Evolutionary conservation across 2,113 vertebrate genomes (phyloP).

Genomic region (Myotis davidii): DNA sequence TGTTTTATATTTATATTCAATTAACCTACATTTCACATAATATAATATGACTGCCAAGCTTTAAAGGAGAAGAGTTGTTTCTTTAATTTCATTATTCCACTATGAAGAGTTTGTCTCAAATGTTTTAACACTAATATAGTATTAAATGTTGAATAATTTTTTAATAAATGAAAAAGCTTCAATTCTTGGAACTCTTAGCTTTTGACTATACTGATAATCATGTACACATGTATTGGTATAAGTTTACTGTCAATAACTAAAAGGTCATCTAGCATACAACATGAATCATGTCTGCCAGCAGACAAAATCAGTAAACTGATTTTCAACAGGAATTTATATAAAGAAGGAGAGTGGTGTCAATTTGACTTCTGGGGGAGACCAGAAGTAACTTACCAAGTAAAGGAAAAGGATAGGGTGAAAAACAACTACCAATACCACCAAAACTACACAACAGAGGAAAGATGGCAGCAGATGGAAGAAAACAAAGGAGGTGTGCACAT

Average conservation of each 20-base stretch:
- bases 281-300: not conserved
- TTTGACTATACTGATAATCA: not conserved
- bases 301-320: not conserved
- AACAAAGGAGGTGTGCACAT: not conserved
- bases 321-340: not conserved
- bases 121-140: not conserved
- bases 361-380: not conserved
- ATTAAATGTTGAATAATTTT: not conserved
- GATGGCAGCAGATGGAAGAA: not conserved
- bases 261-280: not conserved
- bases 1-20: slow-evolving; percentile 4
- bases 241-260: not conserved
- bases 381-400: not conserved
- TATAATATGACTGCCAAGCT: not conserved
- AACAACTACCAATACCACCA: not conserved
- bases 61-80: not conserved
- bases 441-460: not conserved
- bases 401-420: not conserved
- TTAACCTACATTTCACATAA: not conserved
- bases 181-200: not conserved
- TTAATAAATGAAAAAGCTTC: not conserved
- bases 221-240: not conserved
- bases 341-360: not conserved
- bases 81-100: not conserved
- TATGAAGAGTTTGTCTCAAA: not conserved